Conservation (phyloP, 2,113 vertebrate species). For the Pycnonotus jocosus region DNA sequence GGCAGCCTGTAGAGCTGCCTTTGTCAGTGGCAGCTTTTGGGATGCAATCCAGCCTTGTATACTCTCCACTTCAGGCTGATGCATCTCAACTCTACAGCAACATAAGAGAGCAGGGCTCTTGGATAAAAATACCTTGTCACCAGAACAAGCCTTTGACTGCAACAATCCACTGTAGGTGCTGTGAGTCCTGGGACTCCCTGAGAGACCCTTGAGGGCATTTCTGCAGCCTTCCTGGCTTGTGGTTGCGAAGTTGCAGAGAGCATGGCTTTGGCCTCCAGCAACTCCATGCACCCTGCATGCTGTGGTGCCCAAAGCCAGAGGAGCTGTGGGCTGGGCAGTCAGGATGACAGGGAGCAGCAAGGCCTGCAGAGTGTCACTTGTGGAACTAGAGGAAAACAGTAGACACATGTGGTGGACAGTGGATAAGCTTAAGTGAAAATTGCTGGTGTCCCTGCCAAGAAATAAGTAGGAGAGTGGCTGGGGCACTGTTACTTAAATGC, state of each 20-base stretch:
- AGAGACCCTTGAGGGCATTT: not conserved
- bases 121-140: not conserved
- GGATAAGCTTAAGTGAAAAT: not conserved
- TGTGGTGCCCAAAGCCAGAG: not conserved
- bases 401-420: not conserved
- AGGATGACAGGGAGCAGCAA: not conserved
- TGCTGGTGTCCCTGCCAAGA: not conserved
- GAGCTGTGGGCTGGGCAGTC: fast-evolving
- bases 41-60: not conserved
- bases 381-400: not conserved
- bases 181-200: not conserved
- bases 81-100: not conserved
- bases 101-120: not conserved
- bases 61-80: not conserved
- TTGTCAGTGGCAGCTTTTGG: not conserved
- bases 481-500: not conserved
- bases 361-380: not conserved
- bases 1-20: not conserved
- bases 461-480: not conserved
- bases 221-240: not conserved
- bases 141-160: not conserved
- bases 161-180: not conserved
- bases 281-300: not conserved
- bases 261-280: not conserved
- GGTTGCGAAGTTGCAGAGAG: not conserved